Percentiles rank a stretch among this genome's conserved stretches.
Conservation (phyloP, 2,113 vertebrate species). For the Cinclus mexicanus region DNA sequence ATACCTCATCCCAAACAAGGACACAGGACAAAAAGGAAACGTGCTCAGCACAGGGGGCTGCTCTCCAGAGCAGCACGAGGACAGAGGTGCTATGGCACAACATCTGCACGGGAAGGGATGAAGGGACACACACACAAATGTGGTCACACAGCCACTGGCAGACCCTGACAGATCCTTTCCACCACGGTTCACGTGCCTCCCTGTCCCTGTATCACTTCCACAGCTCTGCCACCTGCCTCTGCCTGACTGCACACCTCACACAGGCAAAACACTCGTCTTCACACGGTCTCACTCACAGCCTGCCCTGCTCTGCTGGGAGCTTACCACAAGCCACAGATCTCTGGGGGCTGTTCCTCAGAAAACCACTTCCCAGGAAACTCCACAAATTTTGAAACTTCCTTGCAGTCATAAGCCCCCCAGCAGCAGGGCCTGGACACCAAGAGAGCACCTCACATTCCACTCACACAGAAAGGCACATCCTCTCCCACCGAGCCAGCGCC, state of each 20-base stretch:
- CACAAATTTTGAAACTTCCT: background rate
- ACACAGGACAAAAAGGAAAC: background rate
- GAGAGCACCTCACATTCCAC: background rate
- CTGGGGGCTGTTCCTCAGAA: background rate
- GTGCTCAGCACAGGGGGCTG: background rate
- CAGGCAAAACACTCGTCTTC: background rate
- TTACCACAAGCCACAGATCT: background rate
- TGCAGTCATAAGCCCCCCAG: background rate
- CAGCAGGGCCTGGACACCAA: background rate
- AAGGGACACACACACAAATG: accelerated
- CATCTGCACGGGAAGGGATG: background rate
- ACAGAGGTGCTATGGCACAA: background rate
- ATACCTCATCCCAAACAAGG: background rate
- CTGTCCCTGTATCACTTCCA: background rate
- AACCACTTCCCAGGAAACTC: background rate
- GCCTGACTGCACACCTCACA: background rate
- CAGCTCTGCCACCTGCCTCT: background rate
- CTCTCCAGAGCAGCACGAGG: background rate
- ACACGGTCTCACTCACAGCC: accelerated
- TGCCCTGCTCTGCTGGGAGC: background rate
- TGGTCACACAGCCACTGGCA: background rate
- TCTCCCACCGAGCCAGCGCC: background rate
- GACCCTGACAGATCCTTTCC: background rate
- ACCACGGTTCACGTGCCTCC: background rate
- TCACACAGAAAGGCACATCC: background rate